Base-by-base conservation (phyloP, 92 coral and sea anemone species). In the Epizoanthus rinbou region DNA sequence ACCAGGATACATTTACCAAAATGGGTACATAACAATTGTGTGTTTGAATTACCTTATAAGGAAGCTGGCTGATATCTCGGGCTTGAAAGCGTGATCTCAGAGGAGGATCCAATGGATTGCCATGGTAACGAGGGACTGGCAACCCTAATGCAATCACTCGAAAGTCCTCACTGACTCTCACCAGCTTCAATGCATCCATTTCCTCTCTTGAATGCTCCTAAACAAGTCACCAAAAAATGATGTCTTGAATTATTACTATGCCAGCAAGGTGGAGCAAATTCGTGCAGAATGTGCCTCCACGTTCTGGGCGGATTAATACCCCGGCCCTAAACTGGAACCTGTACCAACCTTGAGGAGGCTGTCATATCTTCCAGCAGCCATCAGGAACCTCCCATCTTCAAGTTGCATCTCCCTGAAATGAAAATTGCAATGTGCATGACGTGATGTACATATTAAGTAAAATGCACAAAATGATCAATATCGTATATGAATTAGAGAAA, bases 101-200 rank as follows among this genome's bases (percentile, higher is more conserved):
- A 3, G 99, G 99, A 18, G 99, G 99, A 75, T 96, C 99, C 45
- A 96, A 71, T 19, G 98, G 99, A 74, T 96, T 96, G 21, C 99
- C 99, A 87, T 91, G 99, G 92, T 96, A 96, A 59, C 96, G 99
- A 80, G 99, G 99, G 64, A 96, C 99, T 43, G 99, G 99, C 17
- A 96, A 83, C 75, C 99, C 99, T 45, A 96, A 90, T 21, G 99
- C 99, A 79, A 96, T 90, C 23, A 96, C 99, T 71, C 98, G 90
- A 65, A 96, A 96, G 85, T 94, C 95, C 80, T 96, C 98, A 91
- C 94, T 96, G 57, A 96, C 99, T 60, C 99, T 90, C 81, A 94
- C 94, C 72, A 96, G 85, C 60, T 94, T 96, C 97, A 95, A 87
- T 14, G 94, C 90, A 79, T 94, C 93, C 50, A 96, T 75, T 73